A percentile compares a stretch with the other conserved stretches of the same genome.
phyloP scores from a whole-genome alignment of 37 sponge, comb jelly and placozoan species.

The Crambe crambe region DNA sequence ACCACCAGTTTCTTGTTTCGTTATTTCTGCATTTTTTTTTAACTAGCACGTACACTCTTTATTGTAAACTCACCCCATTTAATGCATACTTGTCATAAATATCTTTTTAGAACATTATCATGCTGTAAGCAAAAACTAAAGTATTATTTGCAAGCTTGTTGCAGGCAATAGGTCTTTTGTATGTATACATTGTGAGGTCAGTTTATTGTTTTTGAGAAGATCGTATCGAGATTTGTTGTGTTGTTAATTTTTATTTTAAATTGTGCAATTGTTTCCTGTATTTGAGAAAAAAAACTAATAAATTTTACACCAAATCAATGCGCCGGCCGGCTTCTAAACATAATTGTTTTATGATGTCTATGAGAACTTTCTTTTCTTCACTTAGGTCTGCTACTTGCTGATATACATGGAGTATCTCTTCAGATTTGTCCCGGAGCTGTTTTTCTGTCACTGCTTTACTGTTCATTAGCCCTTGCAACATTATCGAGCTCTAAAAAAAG shows the following conservation, averaged over 20 bases:
- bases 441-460: conserved; percentile 9
- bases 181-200: not conserved
- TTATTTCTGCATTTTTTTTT: not conserved
- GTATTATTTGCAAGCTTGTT: no score
- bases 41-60: not conserved
- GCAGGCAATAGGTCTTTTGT: conserved; percentile 8
- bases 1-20: not conserved
- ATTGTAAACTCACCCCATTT: no score
- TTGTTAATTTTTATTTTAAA: no score
- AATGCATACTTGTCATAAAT: no score
- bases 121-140: no score
- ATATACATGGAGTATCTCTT: conserved; percentile 7
- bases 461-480: conserved; percentile 25
- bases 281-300: no score
- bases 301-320: conserved; percentile 21
- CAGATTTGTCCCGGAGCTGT: conserved; percentile 11
- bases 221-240: not conserved
- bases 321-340: conserved; percentile 25
- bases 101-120: not conserved
- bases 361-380: conserved; percentile 27
- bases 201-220: not conserved
- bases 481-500: not conserved
- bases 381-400: conserved; percentile 17
- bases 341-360: conserved; percentile 37
- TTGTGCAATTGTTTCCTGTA: no score